A percentile compares a stretch with the other conserved stretches of the same genome.
Evolutionary conservation across 2,888 invertebrate species (phyloP).

Genomic region (Smittia aterrima): DNA sequence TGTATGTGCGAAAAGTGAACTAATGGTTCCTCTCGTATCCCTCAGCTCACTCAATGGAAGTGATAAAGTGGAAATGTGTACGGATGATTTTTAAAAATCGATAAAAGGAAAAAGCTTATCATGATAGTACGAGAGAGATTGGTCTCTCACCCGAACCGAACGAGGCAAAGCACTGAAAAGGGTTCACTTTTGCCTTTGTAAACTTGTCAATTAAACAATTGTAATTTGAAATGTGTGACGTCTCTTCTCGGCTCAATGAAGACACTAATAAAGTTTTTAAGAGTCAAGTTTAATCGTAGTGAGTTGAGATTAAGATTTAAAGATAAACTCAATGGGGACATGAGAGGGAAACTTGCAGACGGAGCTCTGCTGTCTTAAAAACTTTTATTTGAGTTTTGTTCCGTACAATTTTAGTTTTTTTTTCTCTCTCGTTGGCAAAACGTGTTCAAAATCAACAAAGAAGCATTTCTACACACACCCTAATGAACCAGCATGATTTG

Average conservation of each 20-base stretch:
- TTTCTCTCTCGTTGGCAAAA: neutral
- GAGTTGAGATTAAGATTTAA: neutral
- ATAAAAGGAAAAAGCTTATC: neutral
- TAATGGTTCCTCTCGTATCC: neutral
- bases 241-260: neutral
- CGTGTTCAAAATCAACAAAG: conserved; percentile 40
- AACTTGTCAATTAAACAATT: neutral
- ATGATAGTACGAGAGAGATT: neutral
- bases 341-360: neutral
- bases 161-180: no score
- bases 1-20: conserved; percentile 10
- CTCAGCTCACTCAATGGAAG: neutral
- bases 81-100: conserved; percentile 21
- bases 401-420: neutral
- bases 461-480: conserved; percentile 12
- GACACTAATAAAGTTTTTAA: conserved; percentile 15
- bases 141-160: no score
- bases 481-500: conserved; percentile 40
- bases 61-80: conserved; percentile 9
- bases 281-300: neutral
- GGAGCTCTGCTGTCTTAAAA: neutral
- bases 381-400: conserved; percentile 22
- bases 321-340: neutral
- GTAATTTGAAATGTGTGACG: neutral
- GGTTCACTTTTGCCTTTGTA: neutral